Evolutionary conservation across 92 coral and sea anemone species (phyloP).

Genomic region (Muricea muricata): DNA sequence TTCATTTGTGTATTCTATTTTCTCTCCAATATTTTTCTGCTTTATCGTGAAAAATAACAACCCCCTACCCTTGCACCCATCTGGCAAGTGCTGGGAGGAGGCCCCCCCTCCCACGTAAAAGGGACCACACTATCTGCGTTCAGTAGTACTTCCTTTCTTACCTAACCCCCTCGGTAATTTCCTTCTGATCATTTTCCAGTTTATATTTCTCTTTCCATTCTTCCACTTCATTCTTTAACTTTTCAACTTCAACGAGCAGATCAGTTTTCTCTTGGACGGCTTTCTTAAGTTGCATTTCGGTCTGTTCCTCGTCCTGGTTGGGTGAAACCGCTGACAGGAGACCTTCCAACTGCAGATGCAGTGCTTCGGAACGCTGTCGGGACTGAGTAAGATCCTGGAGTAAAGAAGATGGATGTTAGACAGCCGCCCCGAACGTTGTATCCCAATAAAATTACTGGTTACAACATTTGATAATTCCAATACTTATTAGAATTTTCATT

Average conservation of each 20-base stretch:
- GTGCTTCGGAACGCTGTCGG: conserved; percentile 81
- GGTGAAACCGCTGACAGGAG: conserved; percentile 74
- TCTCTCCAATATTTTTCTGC: too few relatives aligned
- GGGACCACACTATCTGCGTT: too few relatives aligned
- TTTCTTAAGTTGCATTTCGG: conserved; percentile 83
- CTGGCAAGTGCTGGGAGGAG: too few relatives aligned
- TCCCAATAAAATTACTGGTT: too few relatives aligned
- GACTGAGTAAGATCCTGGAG: conserved; percentile 86
- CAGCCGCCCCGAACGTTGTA: too few relatives aligned
- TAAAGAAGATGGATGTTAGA: too few relatives aligned
- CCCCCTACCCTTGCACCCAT: too few relatives aligned
- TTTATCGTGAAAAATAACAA: too few relatives aligned
- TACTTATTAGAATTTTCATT: too few relatives aligned
- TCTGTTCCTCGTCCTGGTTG: conserved; percentile 75
- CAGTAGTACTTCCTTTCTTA: not conserved
- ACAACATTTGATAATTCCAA: too few relatives aligned
- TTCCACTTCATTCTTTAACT: conserved; percentile 88
- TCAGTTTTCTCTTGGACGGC: conserved; percentile 90
- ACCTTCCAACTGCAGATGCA: conserved; percentile 90
- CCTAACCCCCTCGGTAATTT: conserved; percentile 84
- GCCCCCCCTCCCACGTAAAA: too few relatives aligned
- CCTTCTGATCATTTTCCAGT: conserved; percentile 81
- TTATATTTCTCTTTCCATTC: conserved; percentile 87
- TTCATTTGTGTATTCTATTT: too few relatives aligned
- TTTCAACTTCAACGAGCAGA: conserved; percentile 80